phyloP scores from a whole-genome alignment of 1,140 invertebrate species.

The Drosophila simulans region DNA sequence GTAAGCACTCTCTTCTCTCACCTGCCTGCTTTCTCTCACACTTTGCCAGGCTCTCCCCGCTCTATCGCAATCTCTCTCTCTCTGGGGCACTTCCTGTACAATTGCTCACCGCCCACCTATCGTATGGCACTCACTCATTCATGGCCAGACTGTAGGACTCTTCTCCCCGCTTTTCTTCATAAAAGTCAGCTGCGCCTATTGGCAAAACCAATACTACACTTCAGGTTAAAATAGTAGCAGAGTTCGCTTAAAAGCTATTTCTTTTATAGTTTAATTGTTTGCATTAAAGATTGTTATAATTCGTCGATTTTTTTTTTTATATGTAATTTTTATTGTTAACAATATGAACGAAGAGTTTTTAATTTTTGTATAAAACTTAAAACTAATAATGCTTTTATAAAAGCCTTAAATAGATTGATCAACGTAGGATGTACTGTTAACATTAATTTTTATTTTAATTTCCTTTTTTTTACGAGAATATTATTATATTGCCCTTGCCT shows the following conservation, averaged over 20 bases:
- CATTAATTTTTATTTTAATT: too few species aligned
- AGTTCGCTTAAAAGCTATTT: background rate
- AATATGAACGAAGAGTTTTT: too few species aligned
- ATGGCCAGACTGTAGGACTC: constrained; percentile 62
- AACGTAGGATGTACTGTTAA: too few species aligned
- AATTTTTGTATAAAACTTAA: too few species aligned
- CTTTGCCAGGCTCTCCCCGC: constrained; percentile 4
- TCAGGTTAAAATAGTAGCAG: background rate
- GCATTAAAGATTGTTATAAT: too few species aligned
- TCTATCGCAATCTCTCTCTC: constrained; percentile 2
- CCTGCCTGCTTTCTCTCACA: constrained; percentile 12
- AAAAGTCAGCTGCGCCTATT: constrained; percentile 59
- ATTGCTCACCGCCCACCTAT: constrained; percentile 69
- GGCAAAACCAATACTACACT: constrained; percentile 38
- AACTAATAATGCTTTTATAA: too few species aligned
- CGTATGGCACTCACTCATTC: constrained; percentile 74
- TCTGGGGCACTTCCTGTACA: constrained; percentile 12
- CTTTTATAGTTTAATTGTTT: too few species aligned
- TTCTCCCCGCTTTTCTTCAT: background rate
- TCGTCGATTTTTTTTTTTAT: too few species aligned
- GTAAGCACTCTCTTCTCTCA: constrained; percentile 11
- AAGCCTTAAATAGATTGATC: too few species aligned
- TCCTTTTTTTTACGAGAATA: background rate
- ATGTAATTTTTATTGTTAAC: too few species aligned
- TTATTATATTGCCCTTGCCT: background rate